phyloP scores from a whole-genome alignment of 1,140 invertebrate genomes.

The Grapholita molesta region DNA sequence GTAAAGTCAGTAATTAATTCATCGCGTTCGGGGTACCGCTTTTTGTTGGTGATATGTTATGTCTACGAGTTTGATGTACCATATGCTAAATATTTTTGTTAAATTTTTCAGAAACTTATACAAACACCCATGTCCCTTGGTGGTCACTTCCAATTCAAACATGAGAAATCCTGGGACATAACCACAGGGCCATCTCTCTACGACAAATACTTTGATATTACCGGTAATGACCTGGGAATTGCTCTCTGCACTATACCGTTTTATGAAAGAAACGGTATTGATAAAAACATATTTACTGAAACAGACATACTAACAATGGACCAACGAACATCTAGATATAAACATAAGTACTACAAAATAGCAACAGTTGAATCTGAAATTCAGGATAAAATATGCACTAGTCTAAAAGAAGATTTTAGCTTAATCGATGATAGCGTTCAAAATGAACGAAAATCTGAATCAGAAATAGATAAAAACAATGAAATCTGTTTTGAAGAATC shows the following conservation, averaged over 20 bases:
- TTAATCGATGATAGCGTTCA: constrained; percentile 9
- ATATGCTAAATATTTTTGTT: constrained; percentile 3
- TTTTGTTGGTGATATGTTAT: too few relatives aligned
- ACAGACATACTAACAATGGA: constrained; percentile 64
- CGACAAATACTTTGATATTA: constrained; percentile 71
- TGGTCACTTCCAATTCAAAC: constrained; percentile 77
- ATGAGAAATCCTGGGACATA: constrained; percentile 73
- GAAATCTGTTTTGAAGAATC: constrained; percentile 19
- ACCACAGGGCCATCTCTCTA: constrained; percentile 52
- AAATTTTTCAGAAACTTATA: constrained; percentile 57
- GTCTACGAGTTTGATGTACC: neutral
- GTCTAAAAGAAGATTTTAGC: constrained; percentile 24
- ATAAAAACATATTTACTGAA: constrained; percentile 51
- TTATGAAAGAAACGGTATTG: constrained; percentile 64
- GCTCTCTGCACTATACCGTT: constrained; percentile 65
- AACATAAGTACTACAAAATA: constrained; percentile 67
- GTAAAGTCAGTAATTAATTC: too few relatives aligned
- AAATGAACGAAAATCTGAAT: constrained; percentile 24
- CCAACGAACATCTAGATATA: constrained; percentile 60
- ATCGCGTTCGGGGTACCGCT: too few relatives aligned
- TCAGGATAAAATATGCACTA: constrained; percentile 46
- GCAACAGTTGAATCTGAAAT: constrained; percentile 55
- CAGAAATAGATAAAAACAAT: constrained; percentile 19
- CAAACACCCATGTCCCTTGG: constrained; percentile 60
- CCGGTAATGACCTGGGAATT: constrained; percentile 56